phyloP scores from a whole-genome alignment of 2,113 vertebrate genomes.

The Orycteropus afer region DNA sequence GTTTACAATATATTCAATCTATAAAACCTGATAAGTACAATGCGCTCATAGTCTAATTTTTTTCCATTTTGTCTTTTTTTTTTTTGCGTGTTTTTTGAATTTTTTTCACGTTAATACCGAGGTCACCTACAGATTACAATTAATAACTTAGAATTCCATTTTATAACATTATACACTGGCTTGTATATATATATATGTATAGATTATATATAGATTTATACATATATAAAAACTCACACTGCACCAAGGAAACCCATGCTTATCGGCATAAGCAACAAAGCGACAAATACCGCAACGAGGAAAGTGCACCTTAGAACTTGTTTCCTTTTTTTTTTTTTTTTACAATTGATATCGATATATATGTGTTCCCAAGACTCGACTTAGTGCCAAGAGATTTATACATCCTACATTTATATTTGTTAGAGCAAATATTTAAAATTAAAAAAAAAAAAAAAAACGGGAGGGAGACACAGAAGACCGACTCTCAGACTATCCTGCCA shows the following conservation, averaged over 20 bases:
- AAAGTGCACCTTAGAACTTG: constrained; percentile 87
- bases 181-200: constrained; percentile 88
- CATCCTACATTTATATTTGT: constrained; percentile 79
- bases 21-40: constrained; percentile 87
- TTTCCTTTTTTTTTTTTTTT: constrained; percentile 66
- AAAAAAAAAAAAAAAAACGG: background rate
- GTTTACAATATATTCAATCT: constrained; percentile 87
- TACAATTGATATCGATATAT: constrained; percentile 76
- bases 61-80: constrained; percentile 65
- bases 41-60: constrained; percentile 71
- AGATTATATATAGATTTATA: constrained; percentile 74
- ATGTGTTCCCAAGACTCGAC: constrained; percentile 74
- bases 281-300: constrained; percentile 85
- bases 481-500: constrained; percentile 27
- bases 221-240: constrained; percentile 82
- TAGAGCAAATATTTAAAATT: constrained; percentile 63
- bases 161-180: constrained; percentile 90
- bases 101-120: constrained; percentile 88
- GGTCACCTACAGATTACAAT: constrained; percentile 91
- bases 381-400: constrained; percentile 78
- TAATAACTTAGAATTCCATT: constrained; percentile 95
- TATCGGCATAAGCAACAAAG: constrained; percentile 88
- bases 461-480: constrained; percentile 50
- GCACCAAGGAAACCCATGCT: constrained; percentile 86
- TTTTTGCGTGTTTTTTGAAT: constrained; percentile 68